Conservation (phyloP, 2,797 vertebrate species). For the Bufotes viridis region DNA sequence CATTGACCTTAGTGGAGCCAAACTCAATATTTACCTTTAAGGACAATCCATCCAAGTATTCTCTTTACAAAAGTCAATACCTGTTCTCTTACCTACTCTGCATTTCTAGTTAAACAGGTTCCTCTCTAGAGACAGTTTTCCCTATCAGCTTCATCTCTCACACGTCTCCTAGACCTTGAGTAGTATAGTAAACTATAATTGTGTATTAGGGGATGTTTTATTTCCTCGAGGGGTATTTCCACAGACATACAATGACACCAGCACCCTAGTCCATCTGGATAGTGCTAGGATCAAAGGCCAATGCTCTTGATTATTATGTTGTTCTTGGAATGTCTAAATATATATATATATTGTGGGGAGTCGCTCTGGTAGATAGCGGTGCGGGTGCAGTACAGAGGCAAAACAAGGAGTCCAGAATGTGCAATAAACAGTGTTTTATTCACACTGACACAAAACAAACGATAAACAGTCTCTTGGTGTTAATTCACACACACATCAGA, state of each 20-base stretch:
- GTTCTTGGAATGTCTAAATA: neutral
- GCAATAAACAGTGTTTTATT: no score
- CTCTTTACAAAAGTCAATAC: constrained; percentile 62
- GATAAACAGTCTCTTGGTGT: no score
- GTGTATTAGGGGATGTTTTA: neutral
- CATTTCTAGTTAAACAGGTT: constrained; percentile 62
- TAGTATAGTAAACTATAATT: neutral
- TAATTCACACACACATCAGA: no score
- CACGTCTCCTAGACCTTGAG: neutral
- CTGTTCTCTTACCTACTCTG: constrained; percentile 61
- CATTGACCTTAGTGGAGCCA: constrained; percentile 63
- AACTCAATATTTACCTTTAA: constrained; percentile 64
- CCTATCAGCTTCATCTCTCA: constrained; percentile 4
- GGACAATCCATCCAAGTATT: constrained; percentile 63
- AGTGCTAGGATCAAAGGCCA: neutral
- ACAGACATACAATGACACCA: neutral
- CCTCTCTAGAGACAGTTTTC: constrained; percentile 49
- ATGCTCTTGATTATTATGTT: neutral
- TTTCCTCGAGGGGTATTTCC: neutral
- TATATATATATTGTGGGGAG: neutral
- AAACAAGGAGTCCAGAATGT: no score
- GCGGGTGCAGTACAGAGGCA: no score
- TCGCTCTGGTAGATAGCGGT: no score
- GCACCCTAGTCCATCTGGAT: no score
- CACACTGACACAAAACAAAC: no score